phyloP scores from a whole-genome alignment of 2,888 invertebrate species.

The Apodemia hepburni region DNA sequence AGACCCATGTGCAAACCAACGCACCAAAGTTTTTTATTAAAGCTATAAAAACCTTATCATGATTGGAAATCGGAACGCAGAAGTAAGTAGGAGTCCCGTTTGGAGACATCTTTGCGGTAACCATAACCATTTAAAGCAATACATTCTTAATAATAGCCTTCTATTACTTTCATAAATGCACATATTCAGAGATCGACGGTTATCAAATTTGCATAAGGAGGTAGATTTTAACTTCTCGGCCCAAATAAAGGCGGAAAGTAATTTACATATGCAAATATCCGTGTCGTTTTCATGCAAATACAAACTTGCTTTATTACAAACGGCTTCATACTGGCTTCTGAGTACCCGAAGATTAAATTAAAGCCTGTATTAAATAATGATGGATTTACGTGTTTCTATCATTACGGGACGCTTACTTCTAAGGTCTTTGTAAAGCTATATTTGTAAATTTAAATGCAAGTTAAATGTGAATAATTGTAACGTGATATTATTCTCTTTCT shows the following conservation, averaged over 20 bases:
- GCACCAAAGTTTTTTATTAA: no score
- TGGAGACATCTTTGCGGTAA: background rate
- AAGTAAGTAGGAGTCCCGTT: background rate
- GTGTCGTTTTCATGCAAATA: constrained; percentile 73
- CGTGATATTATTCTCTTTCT: no score
- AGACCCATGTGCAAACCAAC: no score
- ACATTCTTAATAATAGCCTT: constrained; percentile 12
- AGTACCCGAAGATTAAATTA: constrained; percentile 36
- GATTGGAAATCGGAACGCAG: background rate
- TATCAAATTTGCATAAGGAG: constrained; percentile 62
- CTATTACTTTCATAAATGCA: constrained; percentile 26
- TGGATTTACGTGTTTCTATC: background rate
- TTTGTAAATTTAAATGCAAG: no score
- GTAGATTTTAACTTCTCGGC: constrained; percentile 61
- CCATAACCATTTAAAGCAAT: constrained; percentile 3
- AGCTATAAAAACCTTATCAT: no score
- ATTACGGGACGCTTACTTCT: background rate
- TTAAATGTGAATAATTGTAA: no score
- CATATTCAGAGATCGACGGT: constrained; percentile 35
- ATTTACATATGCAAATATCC: constrained; percentile 76
- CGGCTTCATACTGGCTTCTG: constrained; percentile 66
- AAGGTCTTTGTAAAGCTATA: no score
- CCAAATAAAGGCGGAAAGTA: constrained; percentile 71
- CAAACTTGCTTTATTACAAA: constrained; percentile 68
- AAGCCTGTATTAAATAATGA: constrained; percentile 4